Evolutionary conservation across 1,140 invertebrate species (phyloP), one percentile per base, ranked within the genome.

Genomic region (Achroia grisella): DNA sequence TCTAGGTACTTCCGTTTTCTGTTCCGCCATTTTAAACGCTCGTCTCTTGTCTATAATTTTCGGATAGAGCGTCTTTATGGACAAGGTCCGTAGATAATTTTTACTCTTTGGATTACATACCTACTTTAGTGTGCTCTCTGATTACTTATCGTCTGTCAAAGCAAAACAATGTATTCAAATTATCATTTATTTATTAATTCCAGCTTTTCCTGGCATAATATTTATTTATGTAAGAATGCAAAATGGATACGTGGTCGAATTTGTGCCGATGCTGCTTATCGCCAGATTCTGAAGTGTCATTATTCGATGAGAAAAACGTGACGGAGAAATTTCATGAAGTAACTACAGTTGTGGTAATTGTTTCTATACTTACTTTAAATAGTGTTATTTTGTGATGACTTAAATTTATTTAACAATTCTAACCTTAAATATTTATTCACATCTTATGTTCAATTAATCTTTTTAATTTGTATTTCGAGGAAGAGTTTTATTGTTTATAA

Each of bases 41-140:
- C 67, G 44, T 64, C 57, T 63, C 66, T 84, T 79, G 75, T 80
- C 74, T 83, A 80, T 81, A 79, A 83, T 59, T 78, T 75, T 74
- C 49, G 61, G 76, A 79, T 84, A 84, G 78, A 79, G 80, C 64
- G 63, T 65, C 68, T 78, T 81, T 82, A 80, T 83, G 75, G 83
- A 52, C 62, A 73, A 73, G 81, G 74, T 79, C 83, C 81, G 83
- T 86, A 86, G 83, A 86, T 86, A 85, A 85, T 80, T 84, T 70
- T 82, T 79, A 71, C 76, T 84, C 79, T 85, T 80, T 84, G 79
- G 78, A 73, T 80, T 84, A 78, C 77, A 73, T 72, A 68, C 56
- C 51, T 64, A 62, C 29, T 29, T 10, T 65, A 66, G 66, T 79
- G 67, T 78, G 61, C 66, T 76, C 75, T 77, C 48, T 77, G 74